These are phyloP conservation scores for Natator depressus DNA, from an alignment of 2,113 vertebrate species.

Conservation along the genomic window DNA sequence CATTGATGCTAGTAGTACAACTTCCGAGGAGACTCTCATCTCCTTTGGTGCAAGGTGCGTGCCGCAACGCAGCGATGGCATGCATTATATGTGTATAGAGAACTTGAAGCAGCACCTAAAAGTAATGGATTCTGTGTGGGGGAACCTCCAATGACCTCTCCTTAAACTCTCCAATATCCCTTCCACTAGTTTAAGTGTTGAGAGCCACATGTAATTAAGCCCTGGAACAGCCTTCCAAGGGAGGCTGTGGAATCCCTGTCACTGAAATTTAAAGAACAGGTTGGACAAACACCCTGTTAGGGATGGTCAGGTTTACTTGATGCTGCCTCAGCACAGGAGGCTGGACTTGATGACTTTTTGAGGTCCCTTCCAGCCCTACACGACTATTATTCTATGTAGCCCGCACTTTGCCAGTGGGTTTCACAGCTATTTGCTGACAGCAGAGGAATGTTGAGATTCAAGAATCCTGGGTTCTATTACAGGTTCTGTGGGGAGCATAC, in stretches of 20 bases:
- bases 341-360: neutral
- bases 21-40: neutral
- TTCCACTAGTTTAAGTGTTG: neutral
- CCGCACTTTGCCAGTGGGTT: neutral
- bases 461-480: neutral
- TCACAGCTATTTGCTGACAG: neutral
- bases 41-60: neutral
- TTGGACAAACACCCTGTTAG: neutral
- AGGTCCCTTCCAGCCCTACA: neutral
- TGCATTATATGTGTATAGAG: neutral
- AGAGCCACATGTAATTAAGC: neutral
- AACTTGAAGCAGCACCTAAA: neutral
- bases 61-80: neutral
- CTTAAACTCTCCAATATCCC: neutral
- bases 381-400: neutral
- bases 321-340: neutral
- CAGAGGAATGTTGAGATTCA: neutral
- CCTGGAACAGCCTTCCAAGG: neutral
- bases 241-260: neutral
- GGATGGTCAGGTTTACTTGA: neutral
- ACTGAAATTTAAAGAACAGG: neutral
- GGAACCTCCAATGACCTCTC: neutral
- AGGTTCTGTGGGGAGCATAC: fast-evolving
- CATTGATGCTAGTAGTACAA: neutral
- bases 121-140: neutral